phyloP scores from a whole-genome alignment of 2,113 vertebrate genomes.

The Centrocercus urophasianus region DNA sequence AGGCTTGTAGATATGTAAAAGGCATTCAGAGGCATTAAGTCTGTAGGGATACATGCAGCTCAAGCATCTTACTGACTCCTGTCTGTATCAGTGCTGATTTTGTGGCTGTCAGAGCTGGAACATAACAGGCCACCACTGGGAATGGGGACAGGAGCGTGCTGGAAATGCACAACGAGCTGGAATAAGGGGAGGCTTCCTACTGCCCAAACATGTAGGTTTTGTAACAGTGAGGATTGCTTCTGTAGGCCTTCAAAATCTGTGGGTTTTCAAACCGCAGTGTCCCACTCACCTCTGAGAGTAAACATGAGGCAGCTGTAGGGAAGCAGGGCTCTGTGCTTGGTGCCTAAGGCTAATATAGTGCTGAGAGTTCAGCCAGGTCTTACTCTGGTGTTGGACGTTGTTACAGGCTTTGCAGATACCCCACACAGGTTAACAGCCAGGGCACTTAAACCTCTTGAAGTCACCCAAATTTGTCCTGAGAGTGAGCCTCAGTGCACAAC shows the following conservation, averaged over 20 bases:
- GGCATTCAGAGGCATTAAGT: background rate
- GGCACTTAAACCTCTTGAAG: accelerated
- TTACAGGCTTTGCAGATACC: background rate
- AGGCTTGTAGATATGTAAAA: background rate
- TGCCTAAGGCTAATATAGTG: background rate
- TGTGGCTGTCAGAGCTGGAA: background rate
- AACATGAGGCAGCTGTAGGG: background rate
- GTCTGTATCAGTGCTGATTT: background rate
- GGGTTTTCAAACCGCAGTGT: background rate
- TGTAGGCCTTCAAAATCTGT: background rate
- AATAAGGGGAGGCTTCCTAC: background rate
- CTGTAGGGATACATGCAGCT: background rate
- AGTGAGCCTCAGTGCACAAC: background rate
- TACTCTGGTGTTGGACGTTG: background rate
- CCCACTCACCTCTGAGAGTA: background rate
- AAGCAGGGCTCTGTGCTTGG: background rate
- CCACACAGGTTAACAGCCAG: background rate
- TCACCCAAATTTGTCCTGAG: background rate
- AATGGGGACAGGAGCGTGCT: background rate
- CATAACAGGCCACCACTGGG: background rate
- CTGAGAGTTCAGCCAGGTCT: background rate
- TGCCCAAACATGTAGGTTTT: background rate
- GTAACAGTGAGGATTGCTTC: background rate
- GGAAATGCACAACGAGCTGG: background rate
- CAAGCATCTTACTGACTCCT: background rate